Base-by-base conservation (phyloP, 2,888 invertebrate genomes). In the Allacma fusca region DNA sequence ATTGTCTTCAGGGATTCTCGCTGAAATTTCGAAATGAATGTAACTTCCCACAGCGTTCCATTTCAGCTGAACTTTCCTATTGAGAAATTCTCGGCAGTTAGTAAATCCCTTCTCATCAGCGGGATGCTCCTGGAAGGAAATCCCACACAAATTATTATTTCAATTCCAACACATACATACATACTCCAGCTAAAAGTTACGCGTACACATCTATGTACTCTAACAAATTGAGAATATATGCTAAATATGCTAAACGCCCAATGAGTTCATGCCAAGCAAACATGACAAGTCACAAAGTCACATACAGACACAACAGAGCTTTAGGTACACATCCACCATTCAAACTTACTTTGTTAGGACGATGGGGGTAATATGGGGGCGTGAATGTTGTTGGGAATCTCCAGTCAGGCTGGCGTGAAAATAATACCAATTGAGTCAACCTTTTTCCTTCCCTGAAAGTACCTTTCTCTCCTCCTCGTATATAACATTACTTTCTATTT, bases 31-130 rank as follows among this genome's bases (percentile, higher is more conserved):
- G 74, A 96, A 91, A 85, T 93, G 91, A 1, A 96, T 90, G 78
- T 91, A 90, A 72, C 92, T 85, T 80, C 90, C 92, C 87, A 92
- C 91, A 73, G 94, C 87, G 85, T 94, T 92, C 96, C 96, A 96
- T 82, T 93, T 92, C 21, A 96, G 92, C 88, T 96, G 95, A 78
- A 96, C 88, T 81, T 92, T 90, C 84, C 93, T 93, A 79, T 93
- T 91, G 84, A 96, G 88, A 83, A 96, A 89, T 86, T 95, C 94
- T 80, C 93, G 92, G 87, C 96, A 96, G 86, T 95, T 96, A 1
- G 43, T 57, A 64, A 76, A 79, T 73, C 76, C 76, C 28, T 43
- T 70, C 29, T 76, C 64, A 26, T 76, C 70, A 28, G 28, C 29
- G 16, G 71, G 16, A n/a, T 29, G 62, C n/a, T 76, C 76, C 76